phyloP scores from a whole-genome alignment of 2,888 invertebrate genomes.

The Tachina lurida region DNA sequence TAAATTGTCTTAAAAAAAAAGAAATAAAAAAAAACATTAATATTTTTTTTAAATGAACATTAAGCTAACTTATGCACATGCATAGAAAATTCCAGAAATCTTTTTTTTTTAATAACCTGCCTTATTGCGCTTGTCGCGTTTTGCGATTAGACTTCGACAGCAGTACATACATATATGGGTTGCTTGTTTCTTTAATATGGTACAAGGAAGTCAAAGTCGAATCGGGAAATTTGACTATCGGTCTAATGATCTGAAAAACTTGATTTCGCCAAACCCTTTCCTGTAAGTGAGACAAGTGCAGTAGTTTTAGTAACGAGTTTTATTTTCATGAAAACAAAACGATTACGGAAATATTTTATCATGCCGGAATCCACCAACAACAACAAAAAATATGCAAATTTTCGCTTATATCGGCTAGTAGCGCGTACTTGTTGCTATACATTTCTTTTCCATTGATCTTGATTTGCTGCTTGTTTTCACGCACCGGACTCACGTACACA shows the following conservation, averaged over 20 bases:
- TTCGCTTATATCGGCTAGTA: slow-evolving; percentile 16
- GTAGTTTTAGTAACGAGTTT: slow-evolving; percentile 5
- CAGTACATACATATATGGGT: no score
- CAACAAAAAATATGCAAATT: slow-evolving; percentile 50
- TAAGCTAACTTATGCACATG: background rate
- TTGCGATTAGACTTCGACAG: no score
- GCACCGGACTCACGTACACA: slow-evolving; percentile 24
- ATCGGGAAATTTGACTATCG: no score
- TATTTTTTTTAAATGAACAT: slow-evolving; percentile 1
- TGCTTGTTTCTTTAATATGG: no score
- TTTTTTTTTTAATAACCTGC: background rate
- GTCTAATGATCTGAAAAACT: background rate
- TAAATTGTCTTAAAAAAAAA: background rate
- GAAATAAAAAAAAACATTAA: background rate
- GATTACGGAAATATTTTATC: slow-evolving; percentile 56
- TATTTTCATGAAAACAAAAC: slow-evolving; percentile 13
- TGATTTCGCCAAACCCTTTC: slow-evolving; percentile 18
- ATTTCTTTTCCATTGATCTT: slow-evolving; percentile 55
- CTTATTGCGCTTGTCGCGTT: no score
- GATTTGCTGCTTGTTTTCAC: slow-evolving; percentile 58
- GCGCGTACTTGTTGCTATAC: slow-evolving; percentile 9
- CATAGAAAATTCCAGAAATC: background rate
- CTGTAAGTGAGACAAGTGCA: slow-evolving; percentile 48
- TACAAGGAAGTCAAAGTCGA: no score
- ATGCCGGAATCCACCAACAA: slow-evolving; percentile 37